Percentiles rank a stretch among this genome's conserved stretches.
phyloP scores from a whole-genome alignment of 2,113 vertebrate species.

The Cebus imitator region DNA sequence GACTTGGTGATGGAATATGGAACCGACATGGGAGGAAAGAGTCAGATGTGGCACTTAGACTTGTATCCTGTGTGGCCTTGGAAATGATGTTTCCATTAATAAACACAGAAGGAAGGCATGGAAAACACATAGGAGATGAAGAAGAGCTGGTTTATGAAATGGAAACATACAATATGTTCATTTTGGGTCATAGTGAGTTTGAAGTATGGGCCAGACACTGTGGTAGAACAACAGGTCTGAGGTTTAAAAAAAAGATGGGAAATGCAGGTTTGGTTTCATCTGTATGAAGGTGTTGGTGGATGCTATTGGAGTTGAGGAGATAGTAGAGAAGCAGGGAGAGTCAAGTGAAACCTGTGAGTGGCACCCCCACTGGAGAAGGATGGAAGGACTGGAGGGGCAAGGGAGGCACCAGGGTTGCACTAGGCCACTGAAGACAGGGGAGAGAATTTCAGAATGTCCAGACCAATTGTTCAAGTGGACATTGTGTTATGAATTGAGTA shows the following conservation, averaged over 20 bases:
- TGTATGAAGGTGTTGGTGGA: neutral
- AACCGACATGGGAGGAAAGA: neutral
- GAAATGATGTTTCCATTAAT: neutral
- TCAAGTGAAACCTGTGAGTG: neutral
- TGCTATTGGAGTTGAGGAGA: neutral
- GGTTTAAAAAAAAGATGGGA: neutral
- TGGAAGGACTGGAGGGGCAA: neutral
- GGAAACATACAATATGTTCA: neutral
- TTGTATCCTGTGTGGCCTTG: neutral
- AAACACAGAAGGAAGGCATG: neutral
- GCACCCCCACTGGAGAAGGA: accelerated
- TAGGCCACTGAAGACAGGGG: neutral
- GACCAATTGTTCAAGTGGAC: neutral
- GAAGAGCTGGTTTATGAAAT: neutral
- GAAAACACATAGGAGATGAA: neutral
- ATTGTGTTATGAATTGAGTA: neutral
- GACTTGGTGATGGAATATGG: neutral
- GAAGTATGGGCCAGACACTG: neutral
- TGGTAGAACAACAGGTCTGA: neutral
- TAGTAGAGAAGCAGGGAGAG: neutral
- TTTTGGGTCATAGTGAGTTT: neutral
- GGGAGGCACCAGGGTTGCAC: no score
- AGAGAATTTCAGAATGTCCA: neutral
- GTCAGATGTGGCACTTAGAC: neutral
- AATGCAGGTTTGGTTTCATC: neutral